phyloP scores from a whole-genome alignment of 1,140 invertebrate species.

The Himalopsyche phryganea region DNA sequence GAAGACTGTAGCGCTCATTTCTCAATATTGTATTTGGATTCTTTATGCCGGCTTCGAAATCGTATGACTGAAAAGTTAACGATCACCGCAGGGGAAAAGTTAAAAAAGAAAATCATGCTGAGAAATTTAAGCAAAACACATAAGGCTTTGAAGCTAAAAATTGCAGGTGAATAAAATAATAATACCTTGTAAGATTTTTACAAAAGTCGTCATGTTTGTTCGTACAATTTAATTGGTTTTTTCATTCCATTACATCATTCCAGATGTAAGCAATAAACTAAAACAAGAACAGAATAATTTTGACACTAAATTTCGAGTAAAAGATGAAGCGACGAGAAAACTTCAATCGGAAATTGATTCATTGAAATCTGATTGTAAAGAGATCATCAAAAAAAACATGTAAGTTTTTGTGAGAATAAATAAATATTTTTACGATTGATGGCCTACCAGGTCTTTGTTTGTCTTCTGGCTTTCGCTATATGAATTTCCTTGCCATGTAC shows the following conservation, averaged over 20 bases:
- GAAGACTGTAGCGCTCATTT: no score
- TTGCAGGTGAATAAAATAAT: conserved; percentile 18
- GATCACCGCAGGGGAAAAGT: conserved; percentile 23
- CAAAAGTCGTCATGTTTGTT: no score
- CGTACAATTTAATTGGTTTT: no score
- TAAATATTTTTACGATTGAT: conserved; percentile 9
- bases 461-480: no score
- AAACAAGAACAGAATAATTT: conserved; percentile 42
- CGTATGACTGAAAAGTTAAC: conserved; percentile 25
- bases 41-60: conserved; percentile 15
- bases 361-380: conserved; percentile 41
- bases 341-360: conserved; percentile 42
- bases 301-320: conserved; percentile 41
- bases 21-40: conserved; percentile 14
- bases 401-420: conserved; percentile 31
- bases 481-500: no score
- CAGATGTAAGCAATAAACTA: conserved; percentile 42
- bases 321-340: conserved; percentile 41
- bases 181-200: no score
- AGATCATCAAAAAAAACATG: conserved; percentile 49
- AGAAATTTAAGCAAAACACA: conserved; percentile 25
- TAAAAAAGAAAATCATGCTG: conserved; percentile 22
- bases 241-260: conserved; percentile 12
- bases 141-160: conserved; percentile 22
- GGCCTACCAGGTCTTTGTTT: no score